These are phyloP conservation scores for Athripsodes cinereus DNA, from an alignment of 2,888 invertebrate genomes.

Conservation along the genomic window DNA sequence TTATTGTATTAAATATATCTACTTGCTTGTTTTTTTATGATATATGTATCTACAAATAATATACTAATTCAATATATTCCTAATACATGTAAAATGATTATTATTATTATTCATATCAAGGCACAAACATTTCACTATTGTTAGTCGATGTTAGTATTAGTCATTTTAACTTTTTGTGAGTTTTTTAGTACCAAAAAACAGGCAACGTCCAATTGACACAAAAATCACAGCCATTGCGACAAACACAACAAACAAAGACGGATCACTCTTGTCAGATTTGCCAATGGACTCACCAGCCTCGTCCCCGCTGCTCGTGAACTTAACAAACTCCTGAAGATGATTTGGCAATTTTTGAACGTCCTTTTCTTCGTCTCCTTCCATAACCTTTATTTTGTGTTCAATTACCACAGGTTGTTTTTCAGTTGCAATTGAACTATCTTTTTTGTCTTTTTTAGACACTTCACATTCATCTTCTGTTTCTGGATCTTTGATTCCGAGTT, in stretches of 20 bases:
- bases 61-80: no score
- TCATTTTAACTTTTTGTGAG: neutral
- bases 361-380: conserved; percentile 58
- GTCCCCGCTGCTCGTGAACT: conserved; percentile 50
- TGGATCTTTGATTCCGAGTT: conserved; percentile 59
- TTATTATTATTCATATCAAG: no score
- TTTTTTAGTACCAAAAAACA: conserved; percentile 31
- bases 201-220: conserved; percentile 27
- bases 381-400: conserved; percentile 54
- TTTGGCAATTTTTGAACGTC: conserved; percentile 62
- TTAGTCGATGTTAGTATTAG: conserved; percentile 4
- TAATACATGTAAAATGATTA: no score
- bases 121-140: neutral
- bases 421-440: conserved; percentile 15
- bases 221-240: conserved; percentile 33
- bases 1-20: no score
- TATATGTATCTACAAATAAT: no score
- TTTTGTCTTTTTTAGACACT: conserved; percentile 30
- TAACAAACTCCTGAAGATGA: conserved; percentile 75
- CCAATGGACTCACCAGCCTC: conserved; percentile 45
- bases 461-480: conserved; percentile 57
- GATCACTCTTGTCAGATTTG: conserved; percentile 1
- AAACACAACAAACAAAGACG: conserved; percentile 33
- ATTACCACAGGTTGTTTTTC: conserved; percentile 40
- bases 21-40: no score